Conservation (phyloP, 2,113 vertebrate genomes). For the Mola mola region DNA sequence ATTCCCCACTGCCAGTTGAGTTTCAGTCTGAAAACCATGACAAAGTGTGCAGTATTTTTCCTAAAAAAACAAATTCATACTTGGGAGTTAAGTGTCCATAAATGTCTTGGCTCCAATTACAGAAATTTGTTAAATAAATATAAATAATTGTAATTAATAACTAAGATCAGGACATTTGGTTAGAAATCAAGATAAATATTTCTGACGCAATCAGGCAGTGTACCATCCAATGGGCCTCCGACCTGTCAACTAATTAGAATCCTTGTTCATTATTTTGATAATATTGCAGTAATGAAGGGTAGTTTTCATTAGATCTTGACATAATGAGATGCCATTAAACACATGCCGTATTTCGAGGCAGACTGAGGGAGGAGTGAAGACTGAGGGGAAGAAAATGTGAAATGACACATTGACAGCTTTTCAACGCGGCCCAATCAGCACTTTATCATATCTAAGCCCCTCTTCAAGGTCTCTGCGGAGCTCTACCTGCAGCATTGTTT, state of each 20-base stretch:
- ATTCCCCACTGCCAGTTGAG: too few species aligned
- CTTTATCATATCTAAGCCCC: conserved; percentile 58
- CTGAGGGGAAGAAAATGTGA: conserved; percentile 10
- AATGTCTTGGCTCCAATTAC: background rate
- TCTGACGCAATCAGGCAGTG: conserved; percentile 28
- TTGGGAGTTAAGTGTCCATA: too few species aligned
- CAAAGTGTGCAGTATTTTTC: too few species aligned
- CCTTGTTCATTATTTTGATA: conserved; percentile 39
- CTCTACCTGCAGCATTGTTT: conserved; percentile 50
- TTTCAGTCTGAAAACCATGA: too few species aligned
- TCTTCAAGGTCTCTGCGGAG: conserved; percentile 25
- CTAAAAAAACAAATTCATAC: too few species aligned
- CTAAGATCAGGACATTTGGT: conserved; percentile 17
- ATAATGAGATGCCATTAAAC: conserved; percentile 30
- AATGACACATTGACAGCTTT: conserved; percentile 60
- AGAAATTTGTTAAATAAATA: conserved; percentile 9
- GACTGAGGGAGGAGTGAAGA: conserved; percentile 5
- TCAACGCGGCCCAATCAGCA: conserved; percentile 47
- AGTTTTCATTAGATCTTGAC: conserved; percentile 26
- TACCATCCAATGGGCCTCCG: conserved; percentile 19
- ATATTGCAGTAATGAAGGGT: conserved; percentile 16
- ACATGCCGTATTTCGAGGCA: background rate
- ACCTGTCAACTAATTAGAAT: conserved; percentile 42
- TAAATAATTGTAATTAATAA: conserved; percentile 34
- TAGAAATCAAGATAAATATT: conserved; percentile 48